Evolutionary conservation across 1,140 invertebrate genomes (phyloP), one percentile per base, ranked within the genome.

Genomic region (Drosophila sp.): DNA sequence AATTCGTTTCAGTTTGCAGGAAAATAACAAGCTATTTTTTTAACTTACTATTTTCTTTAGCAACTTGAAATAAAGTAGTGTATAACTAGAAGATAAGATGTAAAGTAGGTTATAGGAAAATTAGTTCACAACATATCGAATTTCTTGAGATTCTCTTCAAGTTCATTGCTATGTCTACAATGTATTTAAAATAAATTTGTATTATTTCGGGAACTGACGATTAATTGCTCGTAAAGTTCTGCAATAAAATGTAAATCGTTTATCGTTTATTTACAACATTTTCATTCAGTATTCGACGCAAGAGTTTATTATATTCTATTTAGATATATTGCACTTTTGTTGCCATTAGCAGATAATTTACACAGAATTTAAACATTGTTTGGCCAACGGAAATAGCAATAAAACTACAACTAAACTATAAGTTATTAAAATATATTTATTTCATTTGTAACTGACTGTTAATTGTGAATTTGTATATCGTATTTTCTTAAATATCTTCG

Each of bases 391-490:
- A 3, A 38, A 38, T 4, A 38, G 9, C 11, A 13, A 38, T 36
- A 36, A 53, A 36, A 21, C 29, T 18, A 36, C 32, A 36, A 53
- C 6, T 18, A n/a, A 53, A 32, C 36, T 16, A 36, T 9, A 7
- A 53, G 21, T 53, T 34, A 36, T 53, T 7, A 53, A 53, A 53
- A 36, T 21, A 36, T 11, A 36, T 53, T 6, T 34, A 13, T 11
- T 38, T 38, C 9, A 38, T 51, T 51, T 53, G 14, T 53, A 36
- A 38, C 32, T 36, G 50, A 34, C 16, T 36, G 29, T 21, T 36
- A 38, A 53, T 53, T 36, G 50, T 9, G 50, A 53, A 53, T 53
- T 8, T 38, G 50, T 18, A 32, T 36, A 11, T 7, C 21, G 9
- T 53, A 13, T 13, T 38, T 38, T 38, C 36, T 13, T 38, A 38